phyloP scores from a whole-genome alignment of 2,888 invertebrate genomes.

The Zygogramma bicolorata region DNA sequence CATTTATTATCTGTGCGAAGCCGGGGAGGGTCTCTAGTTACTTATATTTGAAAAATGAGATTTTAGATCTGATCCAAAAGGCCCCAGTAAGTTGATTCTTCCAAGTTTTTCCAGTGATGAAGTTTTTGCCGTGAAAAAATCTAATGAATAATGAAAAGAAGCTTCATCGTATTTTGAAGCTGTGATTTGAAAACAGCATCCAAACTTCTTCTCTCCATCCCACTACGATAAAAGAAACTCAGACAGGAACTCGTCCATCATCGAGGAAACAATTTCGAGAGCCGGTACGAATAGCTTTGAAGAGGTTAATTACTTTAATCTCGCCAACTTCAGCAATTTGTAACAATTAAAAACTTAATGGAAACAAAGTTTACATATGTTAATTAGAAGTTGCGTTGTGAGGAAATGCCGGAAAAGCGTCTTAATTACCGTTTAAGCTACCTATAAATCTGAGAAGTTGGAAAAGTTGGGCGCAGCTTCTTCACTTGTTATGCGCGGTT shows the following conservation, averaged over 20 bases:
- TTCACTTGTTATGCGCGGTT: constrained; percentile 42
- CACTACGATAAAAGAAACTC: neutral
- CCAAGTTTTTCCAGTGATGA: no score
- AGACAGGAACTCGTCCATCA: constrained; percentile 22
- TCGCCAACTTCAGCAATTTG: constrained; percentile 63
- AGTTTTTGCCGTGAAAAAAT: no score
- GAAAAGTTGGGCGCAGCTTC: constrained; percentile 52
- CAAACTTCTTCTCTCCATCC: neutral
- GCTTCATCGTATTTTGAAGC: neutral
- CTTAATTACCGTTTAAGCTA: constrained; percentile 63
- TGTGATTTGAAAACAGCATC: neutral
- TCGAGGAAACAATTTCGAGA: constrained; percentile 45
- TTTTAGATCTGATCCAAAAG: no score
- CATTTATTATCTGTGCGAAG: no score
- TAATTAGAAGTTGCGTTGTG: constrained; percentile 66
- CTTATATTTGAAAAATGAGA: no score
- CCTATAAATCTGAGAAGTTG: constrained; percentile 59
- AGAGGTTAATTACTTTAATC: constrained; percentile 56
- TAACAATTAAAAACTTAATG: constrained; percentile 63
- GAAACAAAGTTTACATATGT: constrained; percentile 67
- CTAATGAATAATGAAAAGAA: no score
- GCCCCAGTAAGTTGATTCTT: no score
- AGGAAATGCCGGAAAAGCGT: constrained; percentile 62
- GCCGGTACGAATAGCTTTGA: constrained; percentile 38
- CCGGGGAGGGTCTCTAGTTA: no score